A percentile compares a stretch with the other conserved stretches of the same genome.
These are phyloP conservation scores for Mythimna loreyi DNA, from an alignment of 2,888 invertebrate species.

Conservation along the genomic window DNA sequence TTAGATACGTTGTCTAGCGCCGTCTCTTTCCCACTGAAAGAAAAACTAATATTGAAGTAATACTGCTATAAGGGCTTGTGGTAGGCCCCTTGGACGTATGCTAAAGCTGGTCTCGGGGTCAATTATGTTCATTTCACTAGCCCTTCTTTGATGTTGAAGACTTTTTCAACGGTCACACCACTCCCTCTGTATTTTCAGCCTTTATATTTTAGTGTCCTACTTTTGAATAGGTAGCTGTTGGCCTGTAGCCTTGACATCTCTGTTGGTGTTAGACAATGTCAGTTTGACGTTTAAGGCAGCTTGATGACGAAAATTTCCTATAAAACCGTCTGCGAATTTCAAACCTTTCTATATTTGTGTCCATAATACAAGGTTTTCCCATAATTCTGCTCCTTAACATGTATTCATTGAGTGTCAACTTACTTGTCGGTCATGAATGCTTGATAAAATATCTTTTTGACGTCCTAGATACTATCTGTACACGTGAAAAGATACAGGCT, in stretches of 20 bases:
- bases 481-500: slow-evolving; percentile 16
- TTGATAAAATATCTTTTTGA: slow-evolving; percentile 4
- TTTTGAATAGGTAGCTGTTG: neutral
- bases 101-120: neutral
- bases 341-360: neutral
- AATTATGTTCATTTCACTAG: neutral
- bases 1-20: too few relatives aligned
- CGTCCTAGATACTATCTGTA: neutral
- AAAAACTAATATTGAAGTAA: too few relatives aligned
- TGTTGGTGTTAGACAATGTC: neutral
- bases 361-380: neutral
- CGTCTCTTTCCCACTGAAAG: too few relatives aligned
- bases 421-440: neutral
- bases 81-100: neutral
- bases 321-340: neutral
- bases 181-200: neutral
- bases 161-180: neutral
- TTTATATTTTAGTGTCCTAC: neutral
- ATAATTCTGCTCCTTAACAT: neutral
- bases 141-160: neutral
- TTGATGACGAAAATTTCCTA: neutral
- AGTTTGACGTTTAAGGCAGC: neutral
- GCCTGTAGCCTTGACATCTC: neutral
- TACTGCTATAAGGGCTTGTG: too few relatives aligned
- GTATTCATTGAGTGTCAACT: slow-evolving; percentile 5